Base-by-base conservation (phyloP, 2,797 vertebrate species). In the Setipinna tenuifilis region DNA sequence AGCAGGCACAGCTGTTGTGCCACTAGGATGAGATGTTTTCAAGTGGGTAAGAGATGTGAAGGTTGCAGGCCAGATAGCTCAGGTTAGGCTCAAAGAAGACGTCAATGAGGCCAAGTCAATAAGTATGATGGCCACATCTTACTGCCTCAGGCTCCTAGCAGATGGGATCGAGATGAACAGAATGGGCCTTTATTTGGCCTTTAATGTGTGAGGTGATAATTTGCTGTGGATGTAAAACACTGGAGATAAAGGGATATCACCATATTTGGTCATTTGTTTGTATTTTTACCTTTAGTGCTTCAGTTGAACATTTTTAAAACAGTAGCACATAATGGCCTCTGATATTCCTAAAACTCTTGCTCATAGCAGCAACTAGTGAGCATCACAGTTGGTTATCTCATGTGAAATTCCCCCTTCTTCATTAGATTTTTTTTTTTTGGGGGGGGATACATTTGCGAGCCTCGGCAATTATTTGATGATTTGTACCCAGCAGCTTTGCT, bases 11-110 rank as follows among this genome's bases (percentile, higher is more conserved):
- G 61, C 61, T 25, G 21, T 35, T 78, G 25, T 71, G 16, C 1
- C 28, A 71, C 25, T 16, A 94, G 92, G 94, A 94, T 96, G 93
- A 95, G 95, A 94, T 91, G 89, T 93, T 90, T 88, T 84, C 83
- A 0, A 68, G 89, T 88, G 91, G 93, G 93, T 89, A 93, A 92
- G 91, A 89, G 88, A 93, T 90, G 89, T 93, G 92, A 95, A 94
- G 94, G 93, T 95, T 92, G 92, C 91, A 92, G 14, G 16, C 71
- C 31, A 21, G 41, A 78, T 35, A 19, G 17, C 35, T 78, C 35
- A 21, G 19, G 35, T 21, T 10, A 1, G 71, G 31, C 5, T 71
- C 61, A 11, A 23, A 75, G 68, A 75, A 5, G 19, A 2, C 31
- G 2, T 12, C 71, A 21, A 44, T 35, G 19, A 78, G 71, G 71